phyloP scores from a whole-genome alignment of 2,888 invertebrate genomes.

The Druceiella hillmani region DNA sequence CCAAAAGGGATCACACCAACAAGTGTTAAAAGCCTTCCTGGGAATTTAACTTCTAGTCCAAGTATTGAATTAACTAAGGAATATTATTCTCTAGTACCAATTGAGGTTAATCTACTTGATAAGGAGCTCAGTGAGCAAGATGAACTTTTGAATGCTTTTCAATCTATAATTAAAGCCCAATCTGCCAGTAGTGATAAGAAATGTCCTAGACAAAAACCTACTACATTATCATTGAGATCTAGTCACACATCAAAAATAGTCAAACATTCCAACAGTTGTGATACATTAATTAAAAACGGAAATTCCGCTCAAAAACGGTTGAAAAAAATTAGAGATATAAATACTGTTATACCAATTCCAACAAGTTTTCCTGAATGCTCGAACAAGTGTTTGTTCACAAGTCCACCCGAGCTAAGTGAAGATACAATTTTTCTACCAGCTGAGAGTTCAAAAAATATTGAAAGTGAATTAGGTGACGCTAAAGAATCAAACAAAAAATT shows the following conservation, averaged over 20 bases:
- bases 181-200: conserved; percentile 29
- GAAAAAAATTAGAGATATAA: too few species aligned
- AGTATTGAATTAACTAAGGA: conserved; percentile 41
- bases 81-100: conserved; percentile 40
- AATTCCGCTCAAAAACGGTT: too few species aligned
- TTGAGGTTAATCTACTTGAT: conserved; percentile 39
- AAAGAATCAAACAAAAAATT: too few species aligned
- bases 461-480: too few species aligned
- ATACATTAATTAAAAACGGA: conserved; percentile 34
- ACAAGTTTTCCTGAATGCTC: too few species aligned
- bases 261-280: conserved; percentile 42
- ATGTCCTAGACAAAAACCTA: conserved; percentile 33
- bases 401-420: too few species aligned
- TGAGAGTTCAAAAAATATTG: too few species aligned
- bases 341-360: too few species aligned
- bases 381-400: too few species aligned
- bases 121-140: conserved; percentile 51
- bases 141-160: conserved; percentile 45
- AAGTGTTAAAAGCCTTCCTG: conserved; percentile 30
- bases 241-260: conserved; percentile 39
- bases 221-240: conserved; percentile 38
- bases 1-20: conserved; percentile 43
- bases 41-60: conserved; percentile 36
- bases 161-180: conserved; percentile 41
- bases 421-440: too few species aligned